phyloP scores from a whole-genome alignment of 2,888 invertebrate species.

The Temnothorax rugatulus region DNA sequence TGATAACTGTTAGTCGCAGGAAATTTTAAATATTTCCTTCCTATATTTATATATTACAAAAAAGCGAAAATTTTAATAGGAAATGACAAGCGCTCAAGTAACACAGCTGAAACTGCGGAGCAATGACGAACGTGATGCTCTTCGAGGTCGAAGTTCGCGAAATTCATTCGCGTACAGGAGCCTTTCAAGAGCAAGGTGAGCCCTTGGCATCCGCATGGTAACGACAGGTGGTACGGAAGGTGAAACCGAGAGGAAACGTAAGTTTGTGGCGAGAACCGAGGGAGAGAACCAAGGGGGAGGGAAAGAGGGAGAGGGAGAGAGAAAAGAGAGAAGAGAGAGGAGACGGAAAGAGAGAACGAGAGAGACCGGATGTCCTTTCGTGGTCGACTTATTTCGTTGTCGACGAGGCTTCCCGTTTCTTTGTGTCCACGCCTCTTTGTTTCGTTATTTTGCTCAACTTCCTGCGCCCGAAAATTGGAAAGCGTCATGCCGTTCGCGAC shows the following conservation, averaged over 20 bases:
- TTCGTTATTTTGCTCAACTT: constrained; percentile 80
- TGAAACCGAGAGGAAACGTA: constrained; percentile 72
- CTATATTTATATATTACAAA: neutral
- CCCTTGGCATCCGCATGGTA: constrained; percentile 62
- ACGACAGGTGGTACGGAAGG: constrained; percentile 74
- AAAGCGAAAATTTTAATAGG: neutral
- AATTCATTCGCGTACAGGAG: neutral
- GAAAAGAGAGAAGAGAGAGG: neutral
- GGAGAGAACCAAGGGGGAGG: constrained; percentile 44
- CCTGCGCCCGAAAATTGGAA: constrained; percentile 75
- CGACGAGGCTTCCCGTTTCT: constrained; percentile 78
- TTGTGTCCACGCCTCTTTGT: constrained; percentile 78
- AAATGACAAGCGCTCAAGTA: neutral
- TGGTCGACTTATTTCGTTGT: constrained; percentile 84
- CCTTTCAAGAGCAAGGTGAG: constrained; percentile 46
- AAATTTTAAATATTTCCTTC: neutral
- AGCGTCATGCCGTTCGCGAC: neutral
- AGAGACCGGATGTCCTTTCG: constrained; percentile 85
- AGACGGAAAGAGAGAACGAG: constrained; percentile 55
- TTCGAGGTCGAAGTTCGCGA: constrained; percentile 10
- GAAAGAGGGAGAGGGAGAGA: neutral
- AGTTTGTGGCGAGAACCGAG: constrained; percentile 27
- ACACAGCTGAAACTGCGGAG: neutral
- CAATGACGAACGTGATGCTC: neutral
- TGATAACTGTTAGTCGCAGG: neutral